phyloP scores from a whole-genome alignment of 2,888 invertebrate genomes.

The Odontothrips loti region DNA sequence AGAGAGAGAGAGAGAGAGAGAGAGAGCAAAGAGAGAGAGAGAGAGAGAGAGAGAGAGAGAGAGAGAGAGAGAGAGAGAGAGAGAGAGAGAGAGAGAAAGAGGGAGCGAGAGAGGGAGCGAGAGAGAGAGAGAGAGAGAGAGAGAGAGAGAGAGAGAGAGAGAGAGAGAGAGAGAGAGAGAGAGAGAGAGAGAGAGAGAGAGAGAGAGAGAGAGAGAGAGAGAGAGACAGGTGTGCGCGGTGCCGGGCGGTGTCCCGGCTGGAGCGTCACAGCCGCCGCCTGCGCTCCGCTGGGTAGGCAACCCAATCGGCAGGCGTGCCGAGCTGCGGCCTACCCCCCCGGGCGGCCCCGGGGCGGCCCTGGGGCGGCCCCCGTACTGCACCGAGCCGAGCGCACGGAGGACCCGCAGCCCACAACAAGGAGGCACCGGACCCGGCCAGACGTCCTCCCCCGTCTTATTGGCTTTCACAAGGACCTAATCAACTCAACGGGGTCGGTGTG shows the following conservation, averaged over 20 bases:
- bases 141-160: not conserved
- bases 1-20: constrained; percentile 1
- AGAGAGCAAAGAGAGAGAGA: constrained; percentile 1
- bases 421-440: not conserved
- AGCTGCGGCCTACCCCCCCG: not conserved
- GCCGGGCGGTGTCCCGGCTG: too few relatives aligned
- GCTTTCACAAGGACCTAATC: constrained; percentile 8
- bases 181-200: too few relatives aligned
- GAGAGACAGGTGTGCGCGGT: too few relatives aligned
- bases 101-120: not conserved
- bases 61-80: not conserved
- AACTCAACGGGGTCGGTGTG: not conserved
- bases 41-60: not conserved
- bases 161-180: not conserved
- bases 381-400: not conserved
- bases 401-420: not conserved
- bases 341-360: not conserved
- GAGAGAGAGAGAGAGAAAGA: not conserved
- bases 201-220: too few relatives aligned
- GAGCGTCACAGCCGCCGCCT: too few relatives aligned
- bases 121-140: not conserved
- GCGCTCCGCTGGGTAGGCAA: too few relatives aligned
- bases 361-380: not conserved
- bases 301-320: not conserved
- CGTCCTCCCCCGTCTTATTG: not conserved